Evolutionary conservation across 2,797 vertebrate species (phyloP).

Genomic region (Delichon dasypus): DNA sequence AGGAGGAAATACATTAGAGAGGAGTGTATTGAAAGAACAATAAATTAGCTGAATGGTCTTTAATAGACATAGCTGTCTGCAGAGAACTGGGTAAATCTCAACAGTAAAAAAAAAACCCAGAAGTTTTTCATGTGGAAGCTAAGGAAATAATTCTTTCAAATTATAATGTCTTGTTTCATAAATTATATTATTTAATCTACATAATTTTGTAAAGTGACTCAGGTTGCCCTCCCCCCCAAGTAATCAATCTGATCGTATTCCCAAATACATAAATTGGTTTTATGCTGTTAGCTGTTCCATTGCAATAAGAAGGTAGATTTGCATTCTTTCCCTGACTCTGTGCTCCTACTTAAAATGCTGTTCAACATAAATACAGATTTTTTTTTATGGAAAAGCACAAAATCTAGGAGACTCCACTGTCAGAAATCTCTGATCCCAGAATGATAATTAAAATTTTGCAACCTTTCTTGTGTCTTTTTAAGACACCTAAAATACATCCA

Average conservation of each 20-base stretch:
- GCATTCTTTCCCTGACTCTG: neutral
- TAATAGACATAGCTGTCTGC: constrained; percentile 23
- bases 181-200: neutral
- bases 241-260: neutral
- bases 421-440: neutral
- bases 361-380: neutral
- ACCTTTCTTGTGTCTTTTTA: neutral
- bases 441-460: neutral
- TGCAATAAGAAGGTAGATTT: neutral
- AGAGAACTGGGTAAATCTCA: neutral
- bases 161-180: neutral
- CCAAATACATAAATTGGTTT: neutral
- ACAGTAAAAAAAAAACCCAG: constrained; percentile 11
- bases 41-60: constrained; percentile 47
- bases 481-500: neutral
- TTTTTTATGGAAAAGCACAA: neutral
- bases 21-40: constrained; percentile 36
- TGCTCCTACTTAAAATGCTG: neutral
- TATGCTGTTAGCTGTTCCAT: neutral
- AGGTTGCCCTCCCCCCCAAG: neutral
- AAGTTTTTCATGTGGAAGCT: neutral
- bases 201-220: neutral
- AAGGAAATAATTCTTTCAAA: neutral
- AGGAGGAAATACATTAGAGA: constrained; percentile 52
- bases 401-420: neutral